phyloP scores from a whole-genome alignment of 2,888 invertebrate species.

The Drosophila eohydei region DNA sequence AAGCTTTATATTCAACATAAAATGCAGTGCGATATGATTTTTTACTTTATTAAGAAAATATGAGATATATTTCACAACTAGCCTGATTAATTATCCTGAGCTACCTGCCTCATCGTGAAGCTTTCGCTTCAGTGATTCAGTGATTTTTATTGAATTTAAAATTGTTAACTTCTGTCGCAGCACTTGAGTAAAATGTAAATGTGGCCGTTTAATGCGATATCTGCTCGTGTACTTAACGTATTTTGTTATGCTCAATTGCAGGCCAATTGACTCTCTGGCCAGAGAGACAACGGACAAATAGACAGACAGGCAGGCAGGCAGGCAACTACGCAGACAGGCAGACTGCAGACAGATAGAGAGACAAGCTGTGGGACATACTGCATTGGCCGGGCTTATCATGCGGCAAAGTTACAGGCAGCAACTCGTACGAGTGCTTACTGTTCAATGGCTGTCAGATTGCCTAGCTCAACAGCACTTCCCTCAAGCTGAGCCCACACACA shows the following conservation, averaged over 20 bases:
- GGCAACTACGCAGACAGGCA: neutral
- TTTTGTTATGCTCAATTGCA: conserved; percentile 64
- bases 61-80: no score
- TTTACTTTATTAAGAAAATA: no score
- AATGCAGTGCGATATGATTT: no score
- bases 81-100: neutral
- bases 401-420: conserved; percentile 37
- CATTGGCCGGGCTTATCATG: conserved; percentile 30
- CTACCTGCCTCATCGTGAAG: neutral
- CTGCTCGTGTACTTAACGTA: conserved; percentile 52
- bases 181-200: conserved; percentile 50
- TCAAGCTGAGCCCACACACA: conserved; percentile 19
- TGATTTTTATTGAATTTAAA: conserved; percentile 3
- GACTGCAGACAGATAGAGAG: neutral
- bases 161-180: conserved; percentile 42
- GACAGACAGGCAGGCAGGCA: neutral
- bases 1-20: no score
- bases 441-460: conserved; percentile 62
- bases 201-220: conserved; percentile 58
- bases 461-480: conserved; percentile 51
- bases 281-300: conserved; percentile 16
- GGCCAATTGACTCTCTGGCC: conserved; percentile 58
- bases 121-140: neutral
- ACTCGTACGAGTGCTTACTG: conserved; percentile 41
- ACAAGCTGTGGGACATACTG: conserved; percentile 7